Conservation (phyloP, 23 tunicate genomes). For the Pegea sp. region DNA sequence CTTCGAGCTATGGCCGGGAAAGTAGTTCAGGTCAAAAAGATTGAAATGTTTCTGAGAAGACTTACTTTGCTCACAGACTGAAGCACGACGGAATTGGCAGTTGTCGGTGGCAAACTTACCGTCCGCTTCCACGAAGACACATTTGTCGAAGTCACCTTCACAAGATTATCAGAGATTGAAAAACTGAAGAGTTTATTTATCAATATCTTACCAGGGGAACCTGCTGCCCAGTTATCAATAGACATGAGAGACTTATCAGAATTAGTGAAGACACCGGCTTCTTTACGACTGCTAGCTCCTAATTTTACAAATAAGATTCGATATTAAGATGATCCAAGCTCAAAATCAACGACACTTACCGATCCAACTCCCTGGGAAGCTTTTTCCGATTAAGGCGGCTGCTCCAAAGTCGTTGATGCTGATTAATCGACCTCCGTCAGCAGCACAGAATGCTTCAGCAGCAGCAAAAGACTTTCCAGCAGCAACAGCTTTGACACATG, state of each 20-base stretch:
- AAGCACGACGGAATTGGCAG: not conserved
- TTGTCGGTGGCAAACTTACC: not conserved
- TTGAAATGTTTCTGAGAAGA: not conserved
- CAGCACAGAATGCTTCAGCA: constrained; percentile 40
- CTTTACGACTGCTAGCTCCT: constrained; percentile 38
- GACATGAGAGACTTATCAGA: constrained; percentile 40
- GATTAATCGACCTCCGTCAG: constrained; percentile 33
- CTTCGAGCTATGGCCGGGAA: constrained; percentile 21
- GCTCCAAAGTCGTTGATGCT: constrained; percentile 19
- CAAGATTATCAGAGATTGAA: not conserved
- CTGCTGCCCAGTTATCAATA: constrained; percentile 36
- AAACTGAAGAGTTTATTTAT: not conserved
- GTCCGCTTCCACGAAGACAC: not conserved
- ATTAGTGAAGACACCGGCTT: constrained; percentile 31
- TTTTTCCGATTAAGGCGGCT: constrained; percentile 2
- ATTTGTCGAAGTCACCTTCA: not conserved
- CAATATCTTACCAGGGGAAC: constrained; percentile 35
- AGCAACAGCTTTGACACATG: constrained; percentile 21
- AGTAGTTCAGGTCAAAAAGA: not conserved
- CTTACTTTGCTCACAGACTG: not conserved
- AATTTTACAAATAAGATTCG: not conserved
- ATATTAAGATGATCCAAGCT: not conserved
- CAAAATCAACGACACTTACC: constrained; percentile 6
- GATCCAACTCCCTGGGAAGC: constrained; percentile 28
- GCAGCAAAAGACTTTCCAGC: constrained; percentile 14